Percentiles rank a stretch among this genome's conserved stretches.
These are phyloP conservation scores for Mustela lutreola DNA, from an alignment of 2,113 vertebrate species.

Conservation along the genomic window DNA sequence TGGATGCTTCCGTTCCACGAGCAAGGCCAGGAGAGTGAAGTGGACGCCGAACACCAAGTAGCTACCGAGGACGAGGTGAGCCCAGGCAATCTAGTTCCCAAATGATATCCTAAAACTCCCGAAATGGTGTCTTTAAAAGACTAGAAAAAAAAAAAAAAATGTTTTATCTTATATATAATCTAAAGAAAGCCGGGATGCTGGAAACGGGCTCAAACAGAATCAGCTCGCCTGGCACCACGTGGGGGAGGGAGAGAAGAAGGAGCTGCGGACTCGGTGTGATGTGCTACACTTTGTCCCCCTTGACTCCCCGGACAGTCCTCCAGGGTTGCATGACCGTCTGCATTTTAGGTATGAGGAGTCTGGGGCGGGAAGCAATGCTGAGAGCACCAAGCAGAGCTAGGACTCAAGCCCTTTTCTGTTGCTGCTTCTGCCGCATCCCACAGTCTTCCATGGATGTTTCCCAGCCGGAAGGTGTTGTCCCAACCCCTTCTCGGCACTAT, in stretches of 20 bases:
- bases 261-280: background rate
- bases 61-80: background rate
- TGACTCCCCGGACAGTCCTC: background rate
- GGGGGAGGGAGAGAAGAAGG: no score
- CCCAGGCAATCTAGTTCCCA: background rate
- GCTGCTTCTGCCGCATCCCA: background rate
- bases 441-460: fast-evolving
- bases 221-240: background rate
- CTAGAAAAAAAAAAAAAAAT: background rate
- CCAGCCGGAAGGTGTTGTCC: background rate
- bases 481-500: background rate
- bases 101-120: background rate
- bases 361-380: background rate
- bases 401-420: background rate
- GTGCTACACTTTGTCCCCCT: background rate
- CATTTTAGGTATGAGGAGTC: background rate
- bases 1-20: background rate
- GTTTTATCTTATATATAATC: background rate
- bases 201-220: background rate
- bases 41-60: background rate
- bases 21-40: background rate
- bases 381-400: background rate
- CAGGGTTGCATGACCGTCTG: background rate
- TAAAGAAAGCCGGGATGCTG: background rate
- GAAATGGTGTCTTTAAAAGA: background rate